Evolutionary conservation across 2,113 vertebrate species (phyloP), one percentile per base, ranked within the genome.

Genomic region (Narcine bancroftii): DNA sequence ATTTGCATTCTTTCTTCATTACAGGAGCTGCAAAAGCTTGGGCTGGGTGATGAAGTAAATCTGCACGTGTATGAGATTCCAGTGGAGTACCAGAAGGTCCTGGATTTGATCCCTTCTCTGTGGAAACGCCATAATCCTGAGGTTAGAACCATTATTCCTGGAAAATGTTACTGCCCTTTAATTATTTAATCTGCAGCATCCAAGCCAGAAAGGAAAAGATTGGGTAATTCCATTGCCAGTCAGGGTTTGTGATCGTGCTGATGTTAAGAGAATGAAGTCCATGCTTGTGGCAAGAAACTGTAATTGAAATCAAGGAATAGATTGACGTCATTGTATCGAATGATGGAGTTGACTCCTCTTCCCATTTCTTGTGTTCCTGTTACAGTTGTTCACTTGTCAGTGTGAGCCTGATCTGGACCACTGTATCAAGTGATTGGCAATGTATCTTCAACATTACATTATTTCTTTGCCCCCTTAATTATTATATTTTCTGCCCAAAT

Each of bases 31-130:
- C 95, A 97, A 94, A 97, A 95, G 92, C 94, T 99, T 4, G 98
- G 98, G 0, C 95, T 99, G 29, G 95, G 97, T 0, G 95, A 97
- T 0, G 94, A 95, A 0, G 96, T 98, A 85, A 97, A 98, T 76
- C 97, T 99, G 29, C 94, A 97, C 0, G 96, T 99, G 92, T 97
- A 96, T 0, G 98, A 99, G 94, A 96, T 99, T 47, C 98, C 98
- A 0, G 98, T 99, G 0, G 98, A 99, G 92, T 99, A 99, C 93
- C 94, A 97, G 94, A 96, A 97, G 0, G 98, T 99, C 36, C 96
- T 98, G 94, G 95, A 94, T 0, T 96, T 98, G n/a, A 96, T 99
- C 19, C 98, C 98, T 0, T 96, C 96, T 0, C 92, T 99, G 21
- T 99, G 98, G 98, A 96, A 97, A 92, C 96, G 97, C 39, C 97